Evolutionary conservation across 2,113 vertebrate genomes (phyloP), one percentile per base, ranked within the genome.

Genomic region (Steatornis caripensis): DNA sequence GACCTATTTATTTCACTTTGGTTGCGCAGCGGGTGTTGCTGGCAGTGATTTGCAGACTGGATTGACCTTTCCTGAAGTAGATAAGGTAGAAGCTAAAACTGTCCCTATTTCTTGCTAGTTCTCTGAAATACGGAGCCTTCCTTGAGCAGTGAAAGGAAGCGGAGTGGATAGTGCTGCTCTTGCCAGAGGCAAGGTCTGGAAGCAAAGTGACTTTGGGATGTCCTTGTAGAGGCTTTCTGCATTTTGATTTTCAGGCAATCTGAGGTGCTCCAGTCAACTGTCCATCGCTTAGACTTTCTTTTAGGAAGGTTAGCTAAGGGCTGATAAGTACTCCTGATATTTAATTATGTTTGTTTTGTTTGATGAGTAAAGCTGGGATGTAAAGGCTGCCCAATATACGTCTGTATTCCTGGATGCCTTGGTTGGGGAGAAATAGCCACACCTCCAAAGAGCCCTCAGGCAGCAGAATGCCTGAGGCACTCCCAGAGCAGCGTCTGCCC

Each of bases 11-110:
- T 83, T 83, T 83, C 57, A 4, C 39, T 66, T 75, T 19, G 41
- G 29, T 24, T 79, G 41, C 0, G 0, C 34, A 13, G 65, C 0
- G 1, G 39, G 36, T 55, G 17, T 69, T 79, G 58, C 75, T 95
- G 69, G 54, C 65, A 3, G 22, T 15, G 45, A 23, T 64, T 82
- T 87, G 46, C 79, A 74, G 76, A 3, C 61, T 0, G 9, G 39
- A 15, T 64, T 76, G 65, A 46, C 84, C 49, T 70, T 0, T 46
- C 23, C n/a, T 74, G 60, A 12, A 43, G 64, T 11, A 74, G 86
- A 49, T 61, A 58, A 80, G 30, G 26, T 30, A 46, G 57, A 86
- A 78, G 79, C 36, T 71, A 12, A 53, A 86, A 32, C 29, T 65
- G 61, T 27, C 54, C 20, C 18, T 55, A 1, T 66, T 91, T 78